Evolutionary conservation across 2,797 vertebrate genomes (phyloP), one percentile per base, ranked within the genome.

Genomic region (Muraenolepis orangiensis): DNA sequence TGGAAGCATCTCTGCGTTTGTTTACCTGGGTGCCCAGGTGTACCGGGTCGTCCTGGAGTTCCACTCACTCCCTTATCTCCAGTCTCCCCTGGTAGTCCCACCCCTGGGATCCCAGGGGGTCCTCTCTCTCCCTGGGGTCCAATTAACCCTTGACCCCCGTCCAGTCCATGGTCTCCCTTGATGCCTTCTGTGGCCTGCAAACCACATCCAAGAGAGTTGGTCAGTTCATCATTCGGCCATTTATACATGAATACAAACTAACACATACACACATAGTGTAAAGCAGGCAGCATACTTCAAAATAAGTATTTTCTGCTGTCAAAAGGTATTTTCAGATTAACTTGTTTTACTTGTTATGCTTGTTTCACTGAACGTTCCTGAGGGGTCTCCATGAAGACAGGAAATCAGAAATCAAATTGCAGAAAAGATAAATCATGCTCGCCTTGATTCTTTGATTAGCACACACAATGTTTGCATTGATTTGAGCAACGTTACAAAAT

Each of bases 11-110:
- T 29, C 16, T 40, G 11, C 68, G 69, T 4, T 7, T 29, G 75
- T 89, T 89, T 90, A 97, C 97, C 98, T 91, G 94, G 90, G 77
- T 20, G 34, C 3, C 98, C 98, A 69, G 95, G 93, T 72, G 61
- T 11, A 78, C 98, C 98, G 12, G 94, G 91, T n/a, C 23, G 66
- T 76, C 98, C 98, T 32, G 94, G 88, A 74, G 88, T 83, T n/a
- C 98, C 98, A n/a, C 85, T 77, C 81, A 88, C 92, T 76, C 98
- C 98, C 86, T 98, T 99, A 32, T 97, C 96, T 83, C 98, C 98
- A 42, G 86, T 4, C 10, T 91, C 87, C 67, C 98, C 98, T 32
- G 90, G 69, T n/a, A 51, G 64, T 0, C 96, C 96, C 57, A 82
- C 67, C 2, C 97, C 96, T 83, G 96, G 92, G 31, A 83, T 0